phyloP scores from a whole-genome alignment of 2,113 vertebrate genomes.

The Neofelis nebulosa region DNA sequence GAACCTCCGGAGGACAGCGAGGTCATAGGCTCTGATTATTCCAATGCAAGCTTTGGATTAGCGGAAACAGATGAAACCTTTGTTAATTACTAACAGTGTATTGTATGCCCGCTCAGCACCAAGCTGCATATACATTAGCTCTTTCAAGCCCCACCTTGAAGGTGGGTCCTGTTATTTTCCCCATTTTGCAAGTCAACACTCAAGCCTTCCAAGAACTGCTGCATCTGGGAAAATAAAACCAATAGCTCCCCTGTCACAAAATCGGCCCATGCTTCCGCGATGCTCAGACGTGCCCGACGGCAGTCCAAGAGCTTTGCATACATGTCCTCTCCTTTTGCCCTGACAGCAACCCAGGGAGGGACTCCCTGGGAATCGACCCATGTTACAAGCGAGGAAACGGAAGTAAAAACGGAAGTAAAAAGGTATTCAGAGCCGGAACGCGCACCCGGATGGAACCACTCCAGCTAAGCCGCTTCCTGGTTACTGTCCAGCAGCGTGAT shows the following conservation, averaged over 20 bases:
- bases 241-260: accelerated
- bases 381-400: not conserved
- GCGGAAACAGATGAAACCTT: not conserved
- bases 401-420: not conserved
- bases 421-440: too few species aligned
- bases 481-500: not conserved
- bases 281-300: accelerated
- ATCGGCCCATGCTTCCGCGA: too few species aligned
- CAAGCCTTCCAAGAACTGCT: not conserved
- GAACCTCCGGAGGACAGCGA: not conserved
- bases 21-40: not conserved
- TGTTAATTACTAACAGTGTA: not conserved
- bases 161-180: not conserved
- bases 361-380: not conserved
- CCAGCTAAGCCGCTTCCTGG: not conserved
- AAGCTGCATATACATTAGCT: not conserved
- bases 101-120: not conserved
- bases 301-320: not conserved
- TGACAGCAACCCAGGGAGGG: not conserved
- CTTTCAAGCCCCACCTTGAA: not conserved
- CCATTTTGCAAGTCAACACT: not conserved
- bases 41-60: not conserved
- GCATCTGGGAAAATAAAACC: not conserved
- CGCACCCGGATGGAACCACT: not conserved
- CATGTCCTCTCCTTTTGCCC: not conserved